Percentiles rank a stretch among this genome's conserved stretches.
Conservation (phyloP, 2,113 vertebrate genomes). For the Oreochromis niloticus region DNA sequence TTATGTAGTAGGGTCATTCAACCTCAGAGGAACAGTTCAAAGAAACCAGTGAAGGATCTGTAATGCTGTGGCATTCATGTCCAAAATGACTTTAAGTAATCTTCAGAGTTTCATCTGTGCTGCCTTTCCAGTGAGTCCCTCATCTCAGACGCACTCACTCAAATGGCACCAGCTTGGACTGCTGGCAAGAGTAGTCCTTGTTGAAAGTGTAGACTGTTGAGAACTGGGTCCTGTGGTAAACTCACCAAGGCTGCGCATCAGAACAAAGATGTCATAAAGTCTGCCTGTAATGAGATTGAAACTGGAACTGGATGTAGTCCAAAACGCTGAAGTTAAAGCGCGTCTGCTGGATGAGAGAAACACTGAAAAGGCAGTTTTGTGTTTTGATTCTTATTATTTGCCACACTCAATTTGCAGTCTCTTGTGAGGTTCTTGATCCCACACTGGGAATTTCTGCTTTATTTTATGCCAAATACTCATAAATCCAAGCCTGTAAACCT, state of each 20-base stretch:
- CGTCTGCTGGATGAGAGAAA: not conserved
- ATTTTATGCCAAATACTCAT: not conserved
- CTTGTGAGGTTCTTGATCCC: not conserved
- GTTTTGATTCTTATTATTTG: not conserved
- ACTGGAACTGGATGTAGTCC: not conserved
- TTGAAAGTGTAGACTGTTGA: not conserved
- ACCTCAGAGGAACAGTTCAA: not conserved
- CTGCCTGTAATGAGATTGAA: not conserved
- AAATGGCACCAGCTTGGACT: not conserved
- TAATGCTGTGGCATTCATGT: not conserved
- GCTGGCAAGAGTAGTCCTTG: not conserved
- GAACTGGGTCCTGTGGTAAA: not conserved
- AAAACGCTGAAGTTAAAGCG: not conserved
- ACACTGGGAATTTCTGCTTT: not conserved
- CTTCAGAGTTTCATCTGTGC: rapidly evolving
- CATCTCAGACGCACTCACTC: not conserved
- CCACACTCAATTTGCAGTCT: not conserved
- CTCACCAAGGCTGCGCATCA: not conserved
- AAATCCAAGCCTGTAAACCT: not conserved
- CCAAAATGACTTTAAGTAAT: not conserved
- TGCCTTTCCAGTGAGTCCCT: not conserved
- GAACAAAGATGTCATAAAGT: not conserved
- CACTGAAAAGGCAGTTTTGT: not conserved
- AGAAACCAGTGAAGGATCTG: not conserved
- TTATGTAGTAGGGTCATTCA: not conserved